Evolutionary conservation across 2,113 vertebrate genomes (phyloP), one percentile per base, ranked within the genome.

Genomic region (Osmerus mordax): DNA sequence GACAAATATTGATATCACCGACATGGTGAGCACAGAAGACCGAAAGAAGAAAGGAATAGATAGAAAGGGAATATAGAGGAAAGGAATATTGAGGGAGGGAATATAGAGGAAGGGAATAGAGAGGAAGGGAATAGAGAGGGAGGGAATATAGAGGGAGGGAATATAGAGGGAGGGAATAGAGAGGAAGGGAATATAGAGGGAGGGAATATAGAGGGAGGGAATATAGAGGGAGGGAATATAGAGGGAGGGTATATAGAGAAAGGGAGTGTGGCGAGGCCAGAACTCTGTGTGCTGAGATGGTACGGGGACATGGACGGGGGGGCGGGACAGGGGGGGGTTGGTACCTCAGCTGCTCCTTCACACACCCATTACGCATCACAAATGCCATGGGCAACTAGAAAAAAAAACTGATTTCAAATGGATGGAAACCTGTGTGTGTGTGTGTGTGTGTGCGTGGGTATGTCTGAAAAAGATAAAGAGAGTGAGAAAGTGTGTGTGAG

Each of bases 11-110:
- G 25, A 28, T 28, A 28, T 36, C 16, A 59, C 11, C 54, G 16
- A 23, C 58, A 3, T 62, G 61, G 32, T 15, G 68, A 21, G 16
- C 47, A 36, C 61, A 65, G 7, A 67, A n/a, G 32, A 19, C 16
- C 23, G 18, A 62, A 16, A 41, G 52, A 63, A 54, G 19, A 9
- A 16, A 65, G 66, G 19, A 59, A 15, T 32, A 67, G 65, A 62
- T 67, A 59, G 56, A 71, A n/a, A 58, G 61, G 3, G 21, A 67
- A 41, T 47, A 41, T 15, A 47, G 71, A 59, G 56, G 73, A 16
- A 58, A 55, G 3, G 21, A 67, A 41, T 47, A 41, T 15, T 29
- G 71, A 28, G 25, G 61, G 14, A 12, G 11, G 68, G 52, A n/a
- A 29, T 7, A 53, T 1, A 23, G 59, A 19, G 61, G 14, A 12